Percentiles rank a stretch among this genome's conserved stretches.
Evolutionary conservation across 2,797 vertebrate species (phyloP).

Genomic region (Falco peregrinus): DNA sequence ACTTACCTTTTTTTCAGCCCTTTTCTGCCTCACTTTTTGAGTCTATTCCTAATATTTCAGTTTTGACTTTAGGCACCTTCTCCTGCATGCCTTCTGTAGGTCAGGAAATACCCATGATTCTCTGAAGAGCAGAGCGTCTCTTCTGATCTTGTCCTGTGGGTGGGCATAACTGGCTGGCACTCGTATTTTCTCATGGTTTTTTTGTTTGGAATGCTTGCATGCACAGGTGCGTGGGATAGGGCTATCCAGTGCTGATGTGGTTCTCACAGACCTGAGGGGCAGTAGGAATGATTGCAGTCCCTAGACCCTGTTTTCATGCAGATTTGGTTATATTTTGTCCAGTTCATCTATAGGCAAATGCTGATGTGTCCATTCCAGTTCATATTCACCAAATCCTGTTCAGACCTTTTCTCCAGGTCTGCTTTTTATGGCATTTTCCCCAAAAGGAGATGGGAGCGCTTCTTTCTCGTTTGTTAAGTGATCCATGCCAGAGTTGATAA

Average conservation of each 20-base stretch:
- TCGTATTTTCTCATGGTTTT: rapidly evolving
- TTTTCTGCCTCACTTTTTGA: not conserved
- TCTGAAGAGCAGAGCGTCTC: not conserved
- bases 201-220: not conserved
- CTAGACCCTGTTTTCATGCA: rapidly evolving
- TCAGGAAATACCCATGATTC: not conserved
- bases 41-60: not conserved
- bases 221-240: not conserved
- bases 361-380: not conserved
- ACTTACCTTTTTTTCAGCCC: not conserved
- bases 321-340: not conserved
- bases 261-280: not conserved
- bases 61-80: not conserved
- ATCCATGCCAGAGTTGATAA: not conserved
- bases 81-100: not conserved
- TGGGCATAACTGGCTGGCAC: not conserved
- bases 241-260: not conserved
- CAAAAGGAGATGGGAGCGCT: not conserved
- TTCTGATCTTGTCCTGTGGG: not conserved
- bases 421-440: not conserved
- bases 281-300: not conserved
- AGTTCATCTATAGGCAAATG: not conserved
- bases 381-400: not conserved
- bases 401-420: not conserved
- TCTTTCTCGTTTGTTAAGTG: not conserved